Base-by-base conservation (phyloP, 2,888 invertebrate species). In the Orthosia gracilis region DNA sequence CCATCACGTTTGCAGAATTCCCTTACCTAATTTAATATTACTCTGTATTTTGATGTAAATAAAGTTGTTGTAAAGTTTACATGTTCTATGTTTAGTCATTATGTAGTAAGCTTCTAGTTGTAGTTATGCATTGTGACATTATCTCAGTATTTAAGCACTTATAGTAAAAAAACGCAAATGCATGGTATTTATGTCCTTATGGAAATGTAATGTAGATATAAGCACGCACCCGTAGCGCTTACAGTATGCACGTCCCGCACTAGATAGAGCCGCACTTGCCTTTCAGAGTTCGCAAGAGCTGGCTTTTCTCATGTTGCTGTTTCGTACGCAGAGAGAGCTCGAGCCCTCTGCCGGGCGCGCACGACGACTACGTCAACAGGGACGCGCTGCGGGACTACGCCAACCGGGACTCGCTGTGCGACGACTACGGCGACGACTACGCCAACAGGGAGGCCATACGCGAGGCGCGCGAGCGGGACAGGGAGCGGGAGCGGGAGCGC, bases 281-380 rank as follows among this genome's bases (percentile, higher is more conserved):
- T 96, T 96, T 93, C 95, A 96, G 96, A 93, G 79, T 80, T 80
- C 89, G 91, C 94, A 95, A 95, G 92, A 92, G 92, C 88, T 94
- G 95, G 95, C 91, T 94, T 94, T 91, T 93, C 92, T 94, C 94
- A 95, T 95, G 94, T 95, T 95, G 95, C 91, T 96, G 95, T 95
- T 95, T 95, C 92, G 91, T 95, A 93, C 94, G 94, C 96, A 96
- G 96, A 95, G 96, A 96, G 92, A 94, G 94, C 92, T 94, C 94
- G 91, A 96, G 96, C 88, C 95, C 96, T 84, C 92, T 94, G 87
- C 93, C 94, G 88, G 84, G 92, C 54, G 85, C 93, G 69, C 92
- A 94, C 92, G 96, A 96, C 88, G 96, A 96, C 92, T 96, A 96
- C 93, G 96, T 95, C 77, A 96, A 96, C 85, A 91, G 96, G 21